Evolutionary conservation across 2,797 vertebrate genomes (phyloP).

Genomic region (Crenuchus spilurus): DNA sequence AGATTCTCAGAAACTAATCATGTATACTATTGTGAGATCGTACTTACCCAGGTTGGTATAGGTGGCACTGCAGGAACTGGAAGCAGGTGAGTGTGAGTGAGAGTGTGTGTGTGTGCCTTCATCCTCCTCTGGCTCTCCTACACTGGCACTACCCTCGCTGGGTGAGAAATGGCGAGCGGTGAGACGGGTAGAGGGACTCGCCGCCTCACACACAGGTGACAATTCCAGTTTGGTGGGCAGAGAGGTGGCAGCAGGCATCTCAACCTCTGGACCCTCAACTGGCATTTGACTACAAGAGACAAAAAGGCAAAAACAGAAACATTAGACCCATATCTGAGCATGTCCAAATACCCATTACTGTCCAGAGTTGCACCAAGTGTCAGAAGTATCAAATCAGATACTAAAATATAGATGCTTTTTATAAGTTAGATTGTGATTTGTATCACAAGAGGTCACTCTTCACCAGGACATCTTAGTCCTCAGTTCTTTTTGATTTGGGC

Average conservation of each 20-base stretch:
- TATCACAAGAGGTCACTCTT: too few relatives aligned
- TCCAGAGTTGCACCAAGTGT: too few relatives aligned
- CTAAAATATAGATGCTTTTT: too few relatives aligned
- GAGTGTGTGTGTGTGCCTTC: slow-evolving; percentile 74
- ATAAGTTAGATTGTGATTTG: too few relatives aligned
- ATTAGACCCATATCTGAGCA: too few relatives aligned
- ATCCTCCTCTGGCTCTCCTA: slow-evolving; percentile 80
- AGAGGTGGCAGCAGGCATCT: slow-evolving; percentile 69
- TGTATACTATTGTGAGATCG: neutral
- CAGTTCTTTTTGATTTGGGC: too few relatives aligned
- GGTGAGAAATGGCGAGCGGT: slow-evolving; percentile 63
- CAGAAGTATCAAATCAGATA: too few relatives aligned
- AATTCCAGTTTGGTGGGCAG: slow-evolving; percentile 74
- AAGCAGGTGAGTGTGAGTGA: slow-evolving; percentile 76
- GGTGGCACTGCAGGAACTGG: slow-evolving; percentile 88
- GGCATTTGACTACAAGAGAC: slow-evolving; percentile 82
- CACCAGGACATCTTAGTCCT: too few relatives aligned
- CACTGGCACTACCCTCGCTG: slow-evolving; percentile 64
- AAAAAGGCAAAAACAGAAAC: slow-evolving; percentile 19
- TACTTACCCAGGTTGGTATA: slow-evolving; percentile 95
- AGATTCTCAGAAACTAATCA: neutral
- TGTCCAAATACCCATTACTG: too few relatives aligned
- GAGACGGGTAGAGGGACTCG: slow-evolving; percentile 54
- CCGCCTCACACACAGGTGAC: slow-evolving; percentile 66
- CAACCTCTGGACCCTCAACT: slow-evolving; percentile 70